These are phyloP conservation scores for Glyphotaelius pellucidus DNA, from an alignment of 2,888 invertebrate genomes.

Conservation along the genomic window DNA sequence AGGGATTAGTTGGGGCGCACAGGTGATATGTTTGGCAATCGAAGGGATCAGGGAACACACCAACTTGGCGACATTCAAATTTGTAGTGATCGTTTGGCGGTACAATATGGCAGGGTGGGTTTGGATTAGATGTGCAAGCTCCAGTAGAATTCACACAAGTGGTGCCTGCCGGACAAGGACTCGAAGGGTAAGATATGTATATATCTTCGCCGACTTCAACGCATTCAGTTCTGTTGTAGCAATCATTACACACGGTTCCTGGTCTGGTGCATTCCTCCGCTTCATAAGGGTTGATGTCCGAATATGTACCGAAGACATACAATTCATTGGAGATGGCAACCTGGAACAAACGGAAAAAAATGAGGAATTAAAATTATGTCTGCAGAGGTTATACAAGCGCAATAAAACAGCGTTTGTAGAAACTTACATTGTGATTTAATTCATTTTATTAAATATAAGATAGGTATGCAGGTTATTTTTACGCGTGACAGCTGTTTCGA, in stretches of 20 bases:
- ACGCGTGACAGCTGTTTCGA: no score
- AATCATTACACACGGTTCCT: conserved; percentile 7
- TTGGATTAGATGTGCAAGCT: conserved; percentile 41
- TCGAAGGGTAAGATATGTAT: not conserved
- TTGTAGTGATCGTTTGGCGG: conserved; percentile 1
- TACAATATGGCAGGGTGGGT: conserved; percentile 44
- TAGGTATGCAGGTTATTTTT: no score
- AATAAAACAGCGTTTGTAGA: no score
- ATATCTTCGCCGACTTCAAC: not conserved
- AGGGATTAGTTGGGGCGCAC: conserved; percentile 29
- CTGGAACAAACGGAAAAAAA: not conserved
- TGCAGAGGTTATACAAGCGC: not conserved
- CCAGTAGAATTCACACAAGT: conserved; percentile 52
- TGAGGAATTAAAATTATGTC: not conserved
- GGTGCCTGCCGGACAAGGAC: conserved; percentile 6
- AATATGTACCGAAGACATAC: not conserved
- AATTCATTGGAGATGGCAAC: not conserved
- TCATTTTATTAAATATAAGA: no score
- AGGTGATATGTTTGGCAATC: conserved; percentile 57
- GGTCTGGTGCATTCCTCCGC: not conserved
- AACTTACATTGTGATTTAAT: no score
- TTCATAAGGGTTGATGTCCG: not conserved
- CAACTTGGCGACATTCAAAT: conserved; percentile 51
- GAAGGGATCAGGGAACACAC: conserved; percentile 58
- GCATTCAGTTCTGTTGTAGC: not conserved